Percentiles rank a stretch among this genome's conserved stretches.
These are phyloP conservation scores for Cacoxenus indagator DNA, from an alignment of 2,888 invertebrate genomes.

Conservation along the genomic window DNA sequence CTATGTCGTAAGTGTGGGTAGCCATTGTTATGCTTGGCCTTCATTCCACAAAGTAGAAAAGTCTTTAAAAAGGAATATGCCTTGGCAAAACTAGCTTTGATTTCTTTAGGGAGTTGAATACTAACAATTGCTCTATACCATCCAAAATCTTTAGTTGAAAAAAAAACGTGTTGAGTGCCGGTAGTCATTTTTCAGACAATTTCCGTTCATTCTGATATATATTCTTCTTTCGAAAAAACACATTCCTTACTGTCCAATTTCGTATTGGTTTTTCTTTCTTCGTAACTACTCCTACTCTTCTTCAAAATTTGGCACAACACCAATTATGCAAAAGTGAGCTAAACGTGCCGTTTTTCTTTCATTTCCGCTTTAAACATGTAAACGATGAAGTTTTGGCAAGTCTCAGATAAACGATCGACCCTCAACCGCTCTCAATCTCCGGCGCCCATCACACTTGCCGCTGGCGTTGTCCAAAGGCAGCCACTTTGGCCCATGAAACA, in stretches of 20 bases:
- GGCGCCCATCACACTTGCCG: neutral
- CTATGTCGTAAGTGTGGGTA: too few species aligned
- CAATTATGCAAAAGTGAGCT: conserved; percentile 4
- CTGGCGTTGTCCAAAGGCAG: neutral
- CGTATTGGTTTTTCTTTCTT: neutral
- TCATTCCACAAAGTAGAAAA: too few species aligned
- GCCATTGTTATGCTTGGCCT: too few species aligned
- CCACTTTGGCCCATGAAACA: conserved; percentile 45
- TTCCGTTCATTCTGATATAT: neutral
- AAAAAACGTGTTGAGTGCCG: too few species aligned
- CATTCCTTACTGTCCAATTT: neutral
- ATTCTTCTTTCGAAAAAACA: neutral
- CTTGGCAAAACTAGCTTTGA: too few species aligned
- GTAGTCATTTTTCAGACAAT: neutral
- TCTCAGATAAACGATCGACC: too few species aligned
- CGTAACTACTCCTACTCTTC: neutral
- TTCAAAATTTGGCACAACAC: conserved; percentile 1
- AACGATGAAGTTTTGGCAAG: conserved; percentile 1
- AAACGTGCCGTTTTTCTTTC: neutral
- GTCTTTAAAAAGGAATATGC: too few species aligned
- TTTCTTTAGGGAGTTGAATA: too few species aligned
- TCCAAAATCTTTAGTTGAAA: too few species aligned
- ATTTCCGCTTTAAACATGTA: neutral
- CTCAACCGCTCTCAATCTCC: too few species aligned
- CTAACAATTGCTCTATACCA: too few species aligned